phyloP scores from a whole-genome alignment of 2,888 invertebrate species.

The Frankliniella intonsa region DNA sequence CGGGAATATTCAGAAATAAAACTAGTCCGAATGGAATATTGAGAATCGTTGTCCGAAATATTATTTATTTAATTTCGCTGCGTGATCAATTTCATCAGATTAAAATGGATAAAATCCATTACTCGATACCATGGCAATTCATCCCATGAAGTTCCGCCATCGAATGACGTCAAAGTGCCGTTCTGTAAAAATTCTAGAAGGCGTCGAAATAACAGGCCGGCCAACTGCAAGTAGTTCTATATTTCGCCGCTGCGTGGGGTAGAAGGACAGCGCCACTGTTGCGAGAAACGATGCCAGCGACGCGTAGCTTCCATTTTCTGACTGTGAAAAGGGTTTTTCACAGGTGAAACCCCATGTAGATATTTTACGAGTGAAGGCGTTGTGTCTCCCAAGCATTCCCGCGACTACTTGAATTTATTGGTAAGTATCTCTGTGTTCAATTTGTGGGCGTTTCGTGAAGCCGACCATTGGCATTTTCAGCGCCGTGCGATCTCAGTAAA shows the following conservation, averaged over 20 bases:
- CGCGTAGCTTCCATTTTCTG: conserved; percentile 19
- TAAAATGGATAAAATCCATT: conserved; percentile 25
- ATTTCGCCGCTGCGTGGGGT: background rate
- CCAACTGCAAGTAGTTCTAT: background rate
- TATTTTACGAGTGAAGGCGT: background rate
- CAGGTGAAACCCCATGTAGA: background rate
- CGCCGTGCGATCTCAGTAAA: conserved; percentile 1
- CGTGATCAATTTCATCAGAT: background rate
- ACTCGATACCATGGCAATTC: conserved; percentile 15
- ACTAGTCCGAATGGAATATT: background rate
- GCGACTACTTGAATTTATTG: background rate
- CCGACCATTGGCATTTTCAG: background rate
- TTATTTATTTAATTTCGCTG: conserved; percentile 9
- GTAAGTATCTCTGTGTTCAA: background rate
- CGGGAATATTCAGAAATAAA: background rate
- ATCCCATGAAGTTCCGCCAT: conserved; percentile 18
- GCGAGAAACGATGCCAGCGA: background rate
- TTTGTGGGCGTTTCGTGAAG: background rate
- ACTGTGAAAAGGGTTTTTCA: background rate
- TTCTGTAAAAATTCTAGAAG: background rate
- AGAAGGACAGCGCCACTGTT: background rate
- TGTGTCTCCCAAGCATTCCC: background rate
- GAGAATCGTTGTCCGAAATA: background rate
- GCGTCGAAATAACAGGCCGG: background rate
- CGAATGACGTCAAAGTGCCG: background rate